Conservation (phyloP, 2,888 invertebrate genomes). For the Drosophila affinis region DNA sequence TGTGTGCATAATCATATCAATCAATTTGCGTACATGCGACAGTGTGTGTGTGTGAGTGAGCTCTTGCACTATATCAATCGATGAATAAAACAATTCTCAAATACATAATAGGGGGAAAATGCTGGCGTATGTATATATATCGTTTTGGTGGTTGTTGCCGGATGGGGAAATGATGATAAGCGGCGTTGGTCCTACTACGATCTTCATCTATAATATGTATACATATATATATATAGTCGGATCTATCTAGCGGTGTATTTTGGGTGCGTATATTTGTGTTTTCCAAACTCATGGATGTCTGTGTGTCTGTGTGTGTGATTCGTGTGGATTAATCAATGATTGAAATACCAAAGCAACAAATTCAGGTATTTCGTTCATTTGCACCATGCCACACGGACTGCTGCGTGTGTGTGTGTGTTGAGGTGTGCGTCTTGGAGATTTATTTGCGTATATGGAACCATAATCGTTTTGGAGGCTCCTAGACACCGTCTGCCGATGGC, state of each 20-base stretch:
- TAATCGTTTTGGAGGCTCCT: background rate
- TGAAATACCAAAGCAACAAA: background rate
- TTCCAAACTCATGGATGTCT: background rate
- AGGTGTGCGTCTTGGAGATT: background rate
- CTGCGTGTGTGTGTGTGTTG: background rate
- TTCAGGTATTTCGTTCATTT: background rate
- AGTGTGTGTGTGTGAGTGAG: slow-evolving; percentile 14
- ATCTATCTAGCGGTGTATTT: background rate
- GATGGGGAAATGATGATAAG: slow-evolving; percentile 10
- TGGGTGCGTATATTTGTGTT: background rate
- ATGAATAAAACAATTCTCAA: background rate
- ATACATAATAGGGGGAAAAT: background rate
- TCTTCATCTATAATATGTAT: slow-evolving; percentile 3
- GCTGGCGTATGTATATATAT: background rate
- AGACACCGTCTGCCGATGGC: background rate
- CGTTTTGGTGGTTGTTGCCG: background rate
- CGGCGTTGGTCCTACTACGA: slow-evolving; percentile 6
- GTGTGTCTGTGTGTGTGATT: background rate
- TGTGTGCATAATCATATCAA: slow-evolving; percentile 1
- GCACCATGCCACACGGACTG: background rate
- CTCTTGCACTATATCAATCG: background rate
- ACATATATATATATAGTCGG: background rate
- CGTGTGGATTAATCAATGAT: background rate
- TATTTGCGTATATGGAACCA: background rate
- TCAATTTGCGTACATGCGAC: background rate